These are phyloP conservation scores for Lottia scabra DNA, from an alignment of 2,888 invertebrate species.

Conservation along the genomic window DNA sequence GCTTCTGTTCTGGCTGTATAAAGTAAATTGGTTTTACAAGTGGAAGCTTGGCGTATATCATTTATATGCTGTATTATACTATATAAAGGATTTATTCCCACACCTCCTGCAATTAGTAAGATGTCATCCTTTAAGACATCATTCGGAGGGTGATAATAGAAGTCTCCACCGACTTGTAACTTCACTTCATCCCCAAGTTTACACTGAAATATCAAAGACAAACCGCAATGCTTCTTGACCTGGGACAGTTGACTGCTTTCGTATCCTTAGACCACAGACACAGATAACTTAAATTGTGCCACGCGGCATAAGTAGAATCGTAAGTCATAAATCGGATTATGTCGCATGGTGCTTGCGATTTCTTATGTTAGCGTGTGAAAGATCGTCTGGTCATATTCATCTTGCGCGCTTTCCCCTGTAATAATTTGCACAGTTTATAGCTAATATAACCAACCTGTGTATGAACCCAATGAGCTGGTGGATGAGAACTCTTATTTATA, in stretches of 20 bases:
- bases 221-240: too few species aligned
- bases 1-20: slow-evolving; percentile 65
- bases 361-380: too few species aligned
- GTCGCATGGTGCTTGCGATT: too few species aligned
- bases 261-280: too few species aligned
- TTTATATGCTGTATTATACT: slow-evolving; percentile 66
- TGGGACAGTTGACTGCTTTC: too few species aligned
- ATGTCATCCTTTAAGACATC: slow-evolving; percentile 44
- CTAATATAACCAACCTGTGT: slow-evolving; percentile 58
- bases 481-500: slow-evolving; percentile 68
- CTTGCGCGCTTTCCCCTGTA: too few species aligned
- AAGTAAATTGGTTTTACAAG: slow-evolving; percentile 46
- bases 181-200: slow-evolving; percentile 59
- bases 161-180: slow-evolving; percentile 69
- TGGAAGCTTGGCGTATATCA: slow-evolving; percentile 37
- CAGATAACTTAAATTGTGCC: too few species aligned
- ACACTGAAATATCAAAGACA: slow-evolving; percentile 62
- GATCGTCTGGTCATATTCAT: too few species aligned
- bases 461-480: slow-evolving; percentile 70
- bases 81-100: slow-evolving; percentile 71
- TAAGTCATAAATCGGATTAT: too few species aligned
- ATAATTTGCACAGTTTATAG: too few species aligned
- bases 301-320: too few species aligned
- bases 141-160: slow-evolving; percentile 60
- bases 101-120: slow-evolving; percentile 70